These are phyloP conservation scores for Trachurus trachurus DNA, from an alignment of 2,797 vertebrate species.

Conservation along the genomic window DNA sequence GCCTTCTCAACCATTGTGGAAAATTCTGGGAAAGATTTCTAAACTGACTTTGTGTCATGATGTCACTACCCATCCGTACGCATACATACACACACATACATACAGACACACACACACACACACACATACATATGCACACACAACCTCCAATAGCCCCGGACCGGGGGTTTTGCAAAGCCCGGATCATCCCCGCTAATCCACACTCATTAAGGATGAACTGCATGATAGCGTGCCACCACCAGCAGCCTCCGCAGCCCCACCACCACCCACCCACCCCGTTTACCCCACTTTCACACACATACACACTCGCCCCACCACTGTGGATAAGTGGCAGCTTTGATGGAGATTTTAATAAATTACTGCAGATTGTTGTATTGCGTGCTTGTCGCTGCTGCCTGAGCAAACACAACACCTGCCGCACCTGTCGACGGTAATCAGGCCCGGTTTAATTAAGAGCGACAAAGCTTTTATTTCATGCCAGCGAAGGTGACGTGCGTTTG, in stretches of 20 bases:
- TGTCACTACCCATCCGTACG: slow-evolving; percentile 36
- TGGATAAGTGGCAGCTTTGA: slow-evolving; percentile 79
- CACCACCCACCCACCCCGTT: slow-evolving; percentile 17
- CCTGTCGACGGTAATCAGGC: slow-evolving; percentile 63
- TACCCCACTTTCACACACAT: slow-evolving; percentile 57
- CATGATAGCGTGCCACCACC: slow-evolving; percentile 85
- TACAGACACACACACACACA: slow-evolving; percentile 31
- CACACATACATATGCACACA: slow-evolving; percentile 31
- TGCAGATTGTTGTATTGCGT: slow-evolving; percentile 54
- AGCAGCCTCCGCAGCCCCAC: slow-evolving; percentile 39
- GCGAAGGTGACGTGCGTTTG: slow-evolving; percentile 28
- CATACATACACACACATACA: slow-evolving; percentile 22
- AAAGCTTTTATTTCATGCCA: slow-evolving; percentile 61
- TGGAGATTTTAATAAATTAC: slow-evolving; percentile 81
- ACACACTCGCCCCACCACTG: slow-evolving; percentile 17
- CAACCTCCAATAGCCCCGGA: slow-evolving; percentile 64
- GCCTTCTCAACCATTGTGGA: slow-evolving; percentile 55
- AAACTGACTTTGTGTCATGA: slow-evolving; percentile 64
- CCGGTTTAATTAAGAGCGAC: slow-evolving; percentile 68
- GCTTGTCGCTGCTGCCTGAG: slow-evolving; percentile 48
- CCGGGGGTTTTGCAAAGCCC: slow-evolving; percentile 86
- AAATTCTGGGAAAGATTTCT: slow-evolving; percentile 70
- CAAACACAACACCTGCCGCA: slow-evolving; percentile 66
- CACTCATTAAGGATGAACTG: slow-evolving; percentile 90
- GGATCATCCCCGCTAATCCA: slow-evolving; percentile 93